These are phyloP conservation scores for Leucophenga montana DNA, from an alignment of 2,888 invertebrate genomes.

Conservation along the genomic window DNA sequence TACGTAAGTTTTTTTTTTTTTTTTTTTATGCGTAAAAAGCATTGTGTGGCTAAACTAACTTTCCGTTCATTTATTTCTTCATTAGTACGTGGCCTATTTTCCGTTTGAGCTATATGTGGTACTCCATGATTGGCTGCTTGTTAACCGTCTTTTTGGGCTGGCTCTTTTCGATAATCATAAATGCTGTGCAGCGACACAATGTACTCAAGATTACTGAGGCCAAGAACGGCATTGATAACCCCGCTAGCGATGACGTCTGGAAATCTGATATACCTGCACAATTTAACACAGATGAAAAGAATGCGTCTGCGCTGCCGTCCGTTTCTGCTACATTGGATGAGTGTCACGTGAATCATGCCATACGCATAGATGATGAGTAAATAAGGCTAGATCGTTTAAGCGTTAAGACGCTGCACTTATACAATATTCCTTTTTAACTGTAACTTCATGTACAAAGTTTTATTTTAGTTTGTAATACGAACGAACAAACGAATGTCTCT, in stretches of 20 bases:
- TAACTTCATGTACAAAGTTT: conserved; percentile 60
- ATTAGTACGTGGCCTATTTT: conserved; percentile 76
- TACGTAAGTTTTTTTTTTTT: conserved; percentile 46
- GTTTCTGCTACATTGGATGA: conserved; percentile 31
- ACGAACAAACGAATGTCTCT: not conserved
- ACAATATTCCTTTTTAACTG: conserved; percentile 38
- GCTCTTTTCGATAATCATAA: conserved; percentile 79
- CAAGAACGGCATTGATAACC: conserved; percentile 50
- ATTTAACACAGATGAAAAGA: conserved; percentile 38
- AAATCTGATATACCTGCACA: conserved; percentile 45
- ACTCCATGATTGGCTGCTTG: conserved; percentile 85
- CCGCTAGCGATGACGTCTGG: conserved; percentile 46
- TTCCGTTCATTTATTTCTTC: conserved; percentile 1
- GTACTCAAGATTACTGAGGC: conserved; percentile 63
- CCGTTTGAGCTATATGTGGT: conserved; percentile 92
- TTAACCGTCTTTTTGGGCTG: conserved; percentile 83
- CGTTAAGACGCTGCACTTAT: not conserved
- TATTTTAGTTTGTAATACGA: conserved; percentile 26
- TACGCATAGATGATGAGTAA: conserved; percentile 70
- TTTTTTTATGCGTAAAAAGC: no score
- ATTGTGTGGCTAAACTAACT: no score
- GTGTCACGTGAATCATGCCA: conserved; percentile 69
- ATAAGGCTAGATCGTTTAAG: conserved; percentile 35
- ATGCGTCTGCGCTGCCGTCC: not conserved
- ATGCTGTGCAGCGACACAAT: conserved; percentile 70